Evolutionary conservation across 2,797 vertebrate species (phyloP).

Genomic region (Enteromius trimaculatus): DNA sequence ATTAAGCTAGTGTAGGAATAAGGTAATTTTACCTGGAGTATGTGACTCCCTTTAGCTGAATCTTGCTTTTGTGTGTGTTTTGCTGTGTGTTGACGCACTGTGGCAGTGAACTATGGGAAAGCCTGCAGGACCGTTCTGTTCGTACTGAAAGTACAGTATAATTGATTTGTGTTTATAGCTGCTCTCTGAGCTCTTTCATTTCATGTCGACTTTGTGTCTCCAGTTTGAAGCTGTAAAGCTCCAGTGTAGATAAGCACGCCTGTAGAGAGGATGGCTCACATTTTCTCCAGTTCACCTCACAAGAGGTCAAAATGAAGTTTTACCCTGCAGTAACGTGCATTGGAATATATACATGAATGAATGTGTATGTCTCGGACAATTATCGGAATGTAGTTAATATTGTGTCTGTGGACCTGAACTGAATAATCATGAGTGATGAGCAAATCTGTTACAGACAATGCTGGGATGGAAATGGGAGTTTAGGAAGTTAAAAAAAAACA

Average conservation of each 20-base stretch:
- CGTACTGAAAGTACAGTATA: not conserved
- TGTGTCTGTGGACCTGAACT: not conserved
- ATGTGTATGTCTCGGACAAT: not conserved
- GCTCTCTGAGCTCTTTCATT: not conserved
- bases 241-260: not conserved
- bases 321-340: not conserved
- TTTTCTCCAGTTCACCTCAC: not conserved
- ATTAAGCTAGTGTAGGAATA: not conserved
- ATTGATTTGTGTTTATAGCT: conserved; percentile 30
- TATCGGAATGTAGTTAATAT: not conserved
- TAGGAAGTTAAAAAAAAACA: not conserved
- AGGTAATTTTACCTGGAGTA: not conserved
- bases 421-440: not conserved
- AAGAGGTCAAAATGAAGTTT: not conserved
- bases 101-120: conserved; percentile 8
- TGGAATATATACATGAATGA: not conserved
- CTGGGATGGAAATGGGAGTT: not conserved
- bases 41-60: not conserved
- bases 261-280: not conserved
- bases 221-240: not conserved
- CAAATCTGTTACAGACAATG: not conserved
- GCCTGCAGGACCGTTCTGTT: conserved; percentile 4
- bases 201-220: not conserved
- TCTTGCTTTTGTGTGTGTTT: not conserved
- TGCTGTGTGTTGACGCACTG: not conserved